A percentile compares a stretch with the other conserved stretches of the same genome.
Evolutionary conservation across 2,797 vertebrate genomes (phyloP).

Genomic region (Gobio occitaniae): DNA sequence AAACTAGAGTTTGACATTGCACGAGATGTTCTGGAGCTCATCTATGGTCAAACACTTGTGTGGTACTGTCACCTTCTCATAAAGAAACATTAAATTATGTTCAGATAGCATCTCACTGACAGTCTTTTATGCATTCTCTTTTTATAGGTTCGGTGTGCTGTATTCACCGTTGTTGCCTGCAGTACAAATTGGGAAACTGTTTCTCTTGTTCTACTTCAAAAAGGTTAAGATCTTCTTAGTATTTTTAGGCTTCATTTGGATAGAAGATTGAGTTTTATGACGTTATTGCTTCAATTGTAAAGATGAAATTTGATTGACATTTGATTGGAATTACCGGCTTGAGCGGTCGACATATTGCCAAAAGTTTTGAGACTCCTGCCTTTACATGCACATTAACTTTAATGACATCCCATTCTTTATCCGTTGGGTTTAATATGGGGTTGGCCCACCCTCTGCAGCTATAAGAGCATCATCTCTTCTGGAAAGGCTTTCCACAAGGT

Average conservation of each 20-base stretch:
- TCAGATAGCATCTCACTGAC: not conserved
- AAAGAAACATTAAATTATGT: not conserved
- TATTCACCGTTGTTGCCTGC: slow-evolving; percentile 86
- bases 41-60: slow-evolving; percentile 89
- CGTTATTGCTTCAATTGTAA: not conserved
- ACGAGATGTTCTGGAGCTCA: slow-evolving; percentile 86
- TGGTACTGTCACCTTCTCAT: slow-evolving; percentile 74
- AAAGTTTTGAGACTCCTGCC: too few species aligned
- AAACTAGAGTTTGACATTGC: slow-evolving; percentile 89
- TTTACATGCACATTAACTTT: too few species aligned
- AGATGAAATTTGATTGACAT: not conserved
- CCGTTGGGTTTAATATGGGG: too few species aligned
- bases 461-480: too few species aligned
- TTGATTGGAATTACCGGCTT: not conserved
- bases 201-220: slow-evolving; percentile 88
- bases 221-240: slow-evolving; percentile 74
- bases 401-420: too few species aligned
- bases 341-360: too few species aligned
- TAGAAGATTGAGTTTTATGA: not conserved
- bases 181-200: slow-evolving; percentile 83
- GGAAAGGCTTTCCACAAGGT: too few species aligned
- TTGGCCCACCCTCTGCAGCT: too few species aligned
- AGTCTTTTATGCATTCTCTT: not conserved
- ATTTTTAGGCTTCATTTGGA: not conserved
- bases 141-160: slow-evolving; percentile 83